These are phyloP conservation scores for Sminthopsis crassicaudata DNA, from an alignment of 2,113 vertebrate species.

Conservation along the genomic window DNA sequence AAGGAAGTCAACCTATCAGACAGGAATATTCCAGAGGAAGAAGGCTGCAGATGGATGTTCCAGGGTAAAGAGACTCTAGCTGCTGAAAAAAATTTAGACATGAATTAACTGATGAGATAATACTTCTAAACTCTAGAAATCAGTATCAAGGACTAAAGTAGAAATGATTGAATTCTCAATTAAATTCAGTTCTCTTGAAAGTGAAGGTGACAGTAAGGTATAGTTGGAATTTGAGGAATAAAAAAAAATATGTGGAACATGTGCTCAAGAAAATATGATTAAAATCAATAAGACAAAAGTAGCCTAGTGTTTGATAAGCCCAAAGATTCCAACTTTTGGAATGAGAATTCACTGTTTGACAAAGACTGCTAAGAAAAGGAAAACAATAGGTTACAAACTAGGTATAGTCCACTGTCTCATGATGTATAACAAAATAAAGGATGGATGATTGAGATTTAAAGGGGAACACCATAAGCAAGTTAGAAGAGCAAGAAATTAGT, in stretches of 20 bases:
- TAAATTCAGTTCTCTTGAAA: neutral
- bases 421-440: too few relatives aligned
- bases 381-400: too few relatives aligned
- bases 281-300: neutral
- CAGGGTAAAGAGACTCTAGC: neutral
- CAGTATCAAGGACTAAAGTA: neutral
- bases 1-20: neutral
- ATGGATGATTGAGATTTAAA: too few relatives aligned
- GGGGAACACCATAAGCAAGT: too few relatives aligned
- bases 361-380: too few relatives aligned
- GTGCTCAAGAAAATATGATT: neutral
- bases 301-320: too few relatives aligned
- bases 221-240: neutral
- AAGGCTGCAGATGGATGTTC: neutral
- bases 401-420: too few relatives aligned
- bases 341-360: too few relatives aligned
- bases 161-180: neutral
- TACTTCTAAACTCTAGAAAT: neutral
- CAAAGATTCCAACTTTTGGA: too few relatives aligned
- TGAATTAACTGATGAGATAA: neutral
- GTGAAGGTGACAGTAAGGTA: neutral
- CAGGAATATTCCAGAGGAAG: neutral
- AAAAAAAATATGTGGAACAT: neutral
- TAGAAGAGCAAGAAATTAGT: too few relatives aligned
- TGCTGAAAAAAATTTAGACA: neutral